Evolutionary conservation across 1,140 invertebrate genomes (phyloP), one percentile per base, ranked within the genome.

Genomic region (Anastatus disparis): DNA sequence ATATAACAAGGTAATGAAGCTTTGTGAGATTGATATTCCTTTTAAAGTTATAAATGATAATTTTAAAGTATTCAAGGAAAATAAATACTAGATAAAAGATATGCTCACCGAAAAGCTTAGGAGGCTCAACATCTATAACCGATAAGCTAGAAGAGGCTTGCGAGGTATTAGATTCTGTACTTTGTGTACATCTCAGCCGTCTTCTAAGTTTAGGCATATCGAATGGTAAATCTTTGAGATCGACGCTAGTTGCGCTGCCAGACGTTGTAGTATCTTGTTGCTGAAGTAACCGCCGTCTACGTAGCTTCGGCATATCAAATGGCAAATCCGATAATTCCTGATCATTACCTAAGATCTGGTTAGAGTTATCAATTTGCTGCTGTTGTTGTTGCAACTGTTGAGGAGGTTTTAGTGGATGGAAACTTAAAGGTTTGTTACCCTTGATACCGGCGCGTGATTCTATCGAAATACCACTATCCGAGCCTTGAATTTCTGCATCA

Each of bases 261-360:
- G 91, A 91, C 35, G 91, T 93, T 48, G 89, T 90, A 9, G 88
- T 88, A 42, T 88, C 87, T 73, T 90, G 84, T 50, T 85, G 82
- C 77, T 84, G 79, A 17, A 86, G 77, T 20, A 85, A 81, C 71
- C 93, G 88, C 80, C 91, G 89, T 52, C 94, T 87, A 48, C 93
- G 85, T 59, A 95, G 82, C 80, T 96, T 96, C n/a, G 94, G 94
- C 93, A 95, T 95, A 74, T 95, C 94, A 76, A 95, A 95, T 0
- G 94, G 94, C 66, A 95, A 86, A 84, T 94, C 92, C 20, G 88
- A 88, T 29, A 93, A 85, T 75, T 93, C 91, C 17, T 86, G 84
- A 52, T 88, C 85, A 74, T 80, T 84, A 74, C 80, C 81, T 3
- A 70, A 20, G 70, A 77, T 79, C 40, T 80, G 74, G 74, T 88